Percentiles rank a stretch among this genome's conserved stretches.
These are phyloP conservation scores for Drosophila neonasuta DNA, from an alignment of 2,888 invertebrate genomes.

Conservation along the genomic window DNA sequence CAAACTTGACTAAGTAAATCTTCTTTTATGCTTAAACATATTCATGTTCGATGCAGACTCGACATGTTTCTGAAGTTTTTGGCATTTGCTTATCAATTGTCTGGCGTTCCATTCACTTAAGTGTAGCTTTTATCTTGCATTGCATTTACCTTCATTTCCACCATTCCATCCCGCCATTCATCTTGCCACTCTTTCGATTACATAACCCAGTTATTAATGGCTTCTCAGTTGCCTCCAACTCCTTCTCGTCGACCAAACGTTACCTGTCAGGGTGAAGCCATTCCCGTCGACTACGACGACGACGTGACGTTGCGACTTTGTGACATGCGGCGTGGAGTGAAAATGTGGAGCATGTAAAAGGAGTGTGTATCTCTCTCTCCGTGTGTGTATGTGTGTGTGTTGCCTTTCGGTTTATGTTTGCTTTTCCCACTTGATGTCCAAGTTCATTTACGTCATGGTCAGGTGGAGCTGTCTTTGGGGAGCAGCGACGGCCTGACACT, in stretches of 20 bases:
- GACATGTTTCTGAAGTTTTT: slow-evolving; percentile 5
- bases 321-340: slow-evolving; percentile 61
- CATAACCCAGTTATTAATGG: slow-evolving; percentile 73
- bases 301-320: slow-evolving; percentile 70
- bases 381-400: background rate
- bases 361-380: slow-evolving; percentile 10
- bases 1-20: background rate
- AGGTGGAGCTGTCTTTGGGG: slow-evolving; percentile 59
- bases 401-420: slow-evolving; percentile 21
- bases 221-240: slow-evolving; percentile 32
- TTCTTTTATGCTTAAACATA: background rate
- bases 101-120: slow-evolving; percentile 4
- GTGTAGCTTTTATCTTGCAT: slow-evolving; percentile 6
- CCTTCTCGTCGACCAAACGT: slow-evolving; percentile 1
- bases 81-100: slow-evolving; percentile 6
- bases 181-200: slow-evolving; percentile 51
- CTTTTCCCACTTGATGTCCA: slow-evolving; percentile 36
- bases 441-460: slow-evolving; percentile 67
- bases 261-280: slow-evolving; percentile 16
- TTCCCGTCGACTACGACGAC: background rate
- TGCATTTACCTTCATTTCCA: slow-evolving; percentile 2
- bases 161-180: slow-evolving; percentile 7
- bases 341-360: slow-evolving; percentile 59
- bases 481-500: slow-evolving; percentile 48
- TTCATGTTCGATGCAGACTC: background rate